These are phyloP conservation scores for Caenorhabditis panamensis DNA, from an alignment of 2,888 invertebrate species.

Conservation along the genomic window DNA sequence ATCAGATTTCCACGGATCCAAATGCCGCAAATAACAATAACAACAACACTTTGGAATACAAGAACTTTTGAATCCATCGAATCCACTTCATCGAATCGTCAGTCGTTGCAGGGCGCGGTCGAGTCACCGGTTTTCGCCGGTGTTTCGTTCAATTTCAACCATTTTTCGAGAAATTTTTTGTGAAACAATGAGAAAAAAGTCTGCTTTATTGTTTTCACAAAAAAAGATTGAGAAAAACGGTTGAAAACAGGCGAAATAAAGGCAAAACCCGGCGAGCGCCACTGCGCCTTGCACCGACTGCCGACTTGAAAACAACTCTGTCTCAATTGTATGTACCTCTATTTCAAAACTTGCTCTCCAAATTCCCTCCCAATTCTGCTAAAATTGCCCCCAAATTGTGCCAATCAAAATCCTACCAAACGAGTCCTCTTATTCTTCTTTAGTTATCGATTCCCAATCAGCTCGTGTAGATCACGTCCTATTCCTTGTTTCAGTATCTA, in stretches of 20 bases:
- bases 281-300: too few relatives aligned
- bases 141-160: too few relatives aligned
- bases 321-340: conserved; percentile 10
- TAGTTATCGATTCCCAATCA: conserved; percentile 41
- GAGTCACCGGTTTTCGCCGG: too few relatives aligned
- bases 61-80: conserved; percentile 12
- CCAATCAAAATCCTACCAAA: conserved; percentile 7
- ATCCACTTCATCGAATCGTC: background rate
- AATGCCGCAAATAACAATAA: background rate
- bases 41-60: conserved; percentile 33
- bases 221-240: too few relatives aligned
- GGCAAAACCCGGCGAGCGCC: too few relatives aligned
- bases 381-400: conserved; percentile 4
- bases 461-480: conserved; percentile 48
- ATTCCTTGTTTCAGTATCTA: conserved; percentile 10
- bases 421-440: conserved; percentile 7
- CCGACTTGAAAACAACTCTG: too few relatives aligned
- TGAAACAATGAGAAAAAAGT: too few relatives aligned
- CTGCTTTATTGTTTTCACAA: too few relatives aligned
- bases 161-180: too few relatives aligned
- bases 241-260: too few relatives aligned
- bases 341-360: conserved; percentile 2
- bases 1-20: conserved; percentile 11
- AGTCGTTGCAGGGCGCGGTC: too few relatives aligned
- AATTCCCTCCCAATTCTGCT: background rate